phyloP scores from a whole-genome alignment of 2,888 invertebrate genomes.

The Chloroclysta siterata region DNA sequence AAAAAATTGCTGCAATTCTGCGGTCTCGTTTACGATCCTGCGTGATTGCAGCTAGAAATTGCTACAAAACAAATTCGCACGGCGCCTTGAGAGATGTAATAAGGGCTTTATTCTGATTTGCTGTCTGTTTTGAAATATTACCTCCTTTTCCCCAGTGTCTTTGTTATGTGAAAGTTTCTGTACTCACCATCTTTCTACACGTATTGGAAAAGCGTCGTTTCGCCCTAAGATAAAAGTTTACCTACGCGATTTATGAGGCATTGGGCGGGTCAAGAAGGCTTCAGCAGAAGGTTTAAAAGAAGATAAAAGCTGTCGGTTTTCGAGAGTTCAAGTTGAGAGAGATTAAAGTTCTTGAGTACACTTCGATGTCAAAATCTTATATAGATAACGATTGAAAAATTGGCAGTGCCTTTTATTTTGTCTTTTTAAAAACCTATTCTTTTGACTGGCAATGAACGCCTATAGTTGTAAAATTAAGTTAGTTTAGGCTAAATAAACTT shows the following conservation, averaged over 20 bases:
- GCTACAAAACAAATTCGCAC: too few relatives aligned
- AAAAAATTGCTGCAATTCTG: too few relatives aligned
- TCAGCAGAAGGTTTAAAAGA: slow-evolving; percentile 33
- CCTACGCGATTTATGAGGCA: slow-evolving; percentile 41
- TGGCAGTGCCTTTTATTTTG: too few relatives aligned
- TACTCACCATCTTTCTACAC: slow-evolving; percentile 2
- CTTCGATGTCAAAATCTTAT: background rate
- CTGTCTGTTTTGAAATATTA: background rate
- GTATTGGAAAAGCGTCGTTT: slow-evolving; percentile 15
- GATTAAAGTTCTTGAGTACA: slow-evolving; percentile 11
- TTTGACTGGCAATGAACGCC: too few relatives aligned
- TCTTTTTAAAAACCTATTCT: too few relatives aligned
- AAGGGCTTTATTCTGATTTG: background rate
- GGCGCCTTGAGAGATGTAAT: background rate
- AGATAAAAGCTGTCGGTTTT: slow-evolving; percentile 39
- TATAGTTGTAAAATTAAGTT: too few relatives aligned
- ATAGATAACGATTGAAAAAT: background rate
- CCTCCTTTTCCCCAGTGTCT: background rate
- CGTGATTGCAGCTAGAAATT: too few relatives aligned
- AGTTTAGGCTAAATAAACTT: too few relatives aligned
- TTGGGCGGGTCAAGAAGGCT: slow-evolving; percentile 37
- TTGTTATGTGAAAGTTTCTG: slow-evolving; percentile 3
- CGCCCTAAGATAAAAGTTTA: slow-evolving; percentile 42
- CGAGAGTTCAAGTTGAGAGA: slow-evolving; percentile 13
- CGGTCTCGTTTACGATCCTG: too few relatives aligned